Base-by-base conservation (phyloP, 2,797 vertebrate species). In the Myotis vivesi region DNA sequence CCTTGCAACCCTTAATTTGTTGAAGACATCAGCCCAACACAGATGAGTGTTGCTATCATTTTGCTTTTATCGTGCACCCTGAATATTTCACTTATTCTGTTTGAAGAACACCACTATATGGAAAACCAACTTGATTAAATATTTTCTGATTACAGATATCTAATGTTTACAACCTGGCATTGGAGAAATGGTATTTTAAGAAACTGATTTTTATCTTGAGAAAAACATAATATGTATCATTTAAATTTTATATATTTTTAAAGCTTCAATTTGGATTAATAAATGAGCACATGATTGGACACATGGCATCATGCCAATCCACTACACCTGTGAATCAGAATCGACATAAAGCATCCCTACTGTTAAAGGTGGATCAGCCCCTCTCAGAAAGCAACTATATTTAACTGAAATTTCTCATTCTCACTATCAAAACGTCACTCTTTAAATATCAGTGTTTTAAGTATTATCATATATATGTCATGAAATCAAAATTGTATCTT, bases 371-470 rank as follows among this genome's bases (percentile, higher is more conserved):
- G 25, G 85, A 49, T 89, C 13, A 6, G 10, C 55, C 71, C 28
- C 20, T 76, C 30, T 38, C 28, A 88, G 55, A 71, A 62, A 57
- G 15, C 23, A 88, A 86, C 19, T 66, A 20, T 6, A 2, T 44
- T 79, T 86, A 89, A 30, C 6, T 33, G 49, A 95, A 90, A 72
- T 84, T 76, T 77, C 17, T 77, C 38, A 55, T 92, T 92, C 30
- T 94, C 13, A 36, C 53, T 38, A 41, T 62, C 41, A 95, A 41
- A 57, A 81, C 3, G 17, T 77, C 20, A 11, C 6, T 59, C n/a
- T 81, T 80, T 83, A 86, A 51, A n/a, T 79, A 55, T 77, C 15
- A 76, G 30, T 62, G 44, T 94, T 85, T 94, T 79, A 92, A 91
- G 23, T 84, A 46, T 8, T 17, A 28, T 84, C 25, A 36, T 38